A percentile compares a stretch with the other conserved stretches of the same genome.
Conservation (phyloP, 2,888 invertebrate species). For the Morpho achilles region DNA sequence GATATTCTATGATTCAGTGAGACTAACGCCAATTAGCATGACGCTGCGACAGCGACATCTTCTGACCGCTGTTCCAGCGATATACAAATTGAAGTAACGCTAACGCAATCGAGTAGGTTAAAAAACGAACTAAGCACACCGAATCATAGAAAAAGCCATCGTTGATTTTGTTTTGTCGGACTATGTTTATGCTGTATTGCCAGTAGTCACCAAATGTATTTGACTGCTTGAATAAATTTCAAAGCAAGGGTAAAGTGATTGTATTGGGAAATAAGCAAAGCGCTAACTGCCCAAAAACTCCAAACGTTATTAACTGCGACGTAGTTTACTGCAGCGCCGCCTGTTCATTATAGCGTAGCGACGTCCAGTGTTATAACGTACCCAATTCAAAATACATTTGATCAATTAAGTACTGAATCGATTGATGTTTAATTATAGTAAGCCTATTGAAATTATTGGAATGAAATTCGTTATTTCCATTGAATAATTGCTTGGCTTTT, state of each 20-base stretch:
- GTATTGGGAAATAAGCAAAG: constrained; percentile 31
- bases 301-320: constrained; percentile 64
- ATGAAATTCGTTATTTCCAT: constrained; percentile 23
- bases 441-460: constrained; percentile 37
- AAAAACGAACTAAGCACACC: no score
- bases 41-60: no score
- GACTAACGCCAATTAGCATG: no score
- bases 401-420: constrained; percentile 56
- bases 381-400: constrained; percentile 62
- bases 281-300: constrained; percentile 68
- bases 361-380: constrained; percentile 65
- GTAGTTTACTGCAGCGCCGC: constrained; percentile 67
- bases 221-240: no score
- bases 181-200: no score
- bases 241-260: background rate
- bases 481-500: constrained; percentile 16
- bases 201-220: no score
- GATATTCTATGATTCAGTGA: no score
- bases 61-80: no score
- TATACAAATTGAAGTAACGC: no score
- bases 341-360: constrained; percentile 64
- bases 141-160: no score
- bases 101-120: no score
- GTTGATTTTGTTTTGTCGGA: no score
- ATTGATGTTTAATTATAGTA: constrained; percentile 45